Percentiles rank a stretch among this genome's conserved stretches.
Evolutionary conservation across 2,797 vertebrate genomes (phyloP).

Genomic region (Sardinella longiceps): DNA sequence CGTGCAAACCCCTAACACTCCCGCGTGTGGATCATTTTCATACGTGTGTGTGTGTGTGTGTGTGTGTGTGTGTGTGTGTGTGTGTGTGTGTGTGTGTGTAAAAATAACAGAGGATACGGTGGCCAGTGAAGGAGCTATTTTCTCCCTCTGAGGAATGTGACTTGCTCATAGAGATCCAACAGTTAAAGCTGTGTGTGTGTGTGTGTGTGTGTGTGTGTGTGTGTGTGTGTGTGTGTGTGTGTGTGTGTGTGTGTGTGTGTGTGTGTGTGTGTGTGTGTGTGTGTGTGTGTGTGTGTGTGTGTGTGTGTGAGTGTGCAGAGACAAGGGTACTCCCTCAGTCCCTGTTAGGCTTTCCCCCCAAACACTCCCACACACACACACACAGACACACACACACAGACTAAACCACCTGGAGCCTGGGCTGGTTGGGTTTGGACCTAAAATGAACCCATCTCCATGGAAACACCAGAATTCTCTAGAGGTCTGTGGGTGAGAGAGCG

Average conservation of each 20-base stretch:
- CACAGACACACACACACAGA: background rate
- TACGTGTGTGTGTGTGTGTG: background rate
- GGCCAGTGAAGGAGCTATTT: conserved; percentile 59
- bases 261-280: background rate
- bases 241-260: conserved; percentile 3
- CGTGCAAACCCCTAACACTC: background rate
- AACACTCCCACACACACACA: conserved; percentile 1
- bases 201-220: background rate
- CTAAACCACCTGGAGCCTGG: conserved; percentile 35
- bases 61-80: background rate
- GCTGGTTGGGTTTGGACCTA: conserved; percentile 72
- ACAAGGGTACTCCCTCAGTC: background rate
- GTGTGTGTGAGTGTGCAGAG: background rate
- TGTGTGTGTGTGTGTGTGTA: background rate
- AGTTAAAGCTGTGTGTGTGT: background rate
- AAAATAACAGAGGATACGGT: conserved; percentile 18
- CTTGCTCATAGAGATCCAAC: conserved; percentile 1
- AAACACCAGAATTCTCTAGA: conserved; percentile 8
- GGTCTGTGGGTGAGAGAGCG: conserved; percentile 22
- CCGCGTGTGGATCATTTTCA: background rate
- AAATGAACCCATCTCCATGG: conserved; percentile 79
- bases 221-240: background rate
- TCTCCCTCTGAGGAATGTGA: conserved; percentile 62
- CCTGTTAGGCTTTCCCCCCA: conserved; percentile 30
- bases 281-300: background rate